Conservation (phyloP, 2,797 vertebrate species). For the Kryptolebias ocellatus region DNA sequence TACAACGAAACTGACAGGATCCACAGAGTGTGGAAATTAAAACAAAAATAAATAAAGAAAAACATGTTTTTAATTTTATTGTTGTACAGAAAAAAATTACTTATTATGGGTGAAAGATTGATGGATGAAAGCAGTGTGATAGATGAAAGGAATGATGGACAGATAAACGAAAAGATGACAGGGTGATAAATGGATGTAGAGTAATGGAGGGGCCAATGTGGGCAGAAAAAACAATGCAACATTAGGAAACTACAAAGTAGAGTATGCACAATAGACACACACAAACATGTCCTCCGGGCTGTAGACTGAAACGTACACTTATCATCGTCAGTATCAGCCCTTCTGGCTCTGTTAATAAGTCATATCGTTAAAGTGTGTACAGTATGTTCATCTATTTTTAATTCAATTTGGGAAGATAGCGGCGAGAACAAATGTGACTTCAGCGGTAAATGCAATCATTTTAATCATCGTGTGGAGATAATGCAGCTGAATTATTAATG, state of each 20-base stretch:
- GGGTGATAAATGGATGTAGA: conserved; percentile 10
- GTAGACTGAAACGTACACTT: conserved; percentile 42
- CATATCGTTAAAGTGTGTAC: conserved; percentile 50
- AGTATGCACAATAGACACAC: neutral
- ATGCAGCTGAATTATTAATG: conserved; percentile 71
- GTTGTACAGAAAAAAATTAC: neutral
- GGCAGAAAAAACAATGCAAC: conserved; percentile 13
- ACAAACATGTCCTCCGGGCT: conserved; percentile 23
- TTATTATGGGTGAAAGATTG: neutral
- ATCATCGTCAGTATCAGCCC: conserved; percentile 37
- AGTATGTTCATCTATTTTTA: conserved; percentile 64
- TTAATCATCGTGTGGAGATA: conserved; percentile 71
- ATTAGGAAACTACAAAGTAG: conserved; percentile 21
- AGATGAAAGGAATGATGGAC: conserved; percentile 10
- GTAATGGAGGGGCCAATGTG: conserved; percentile 11
- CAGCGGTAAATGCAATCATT: conserved; percentile 54
- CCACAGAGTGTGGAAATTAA: neutral
- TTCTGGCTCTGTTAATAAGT: conserved; percentile 60
- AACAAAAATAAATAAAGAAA: neutral
- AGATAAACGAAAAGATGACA: conserved; percentile 19
- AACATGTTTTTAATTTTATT: neutral
- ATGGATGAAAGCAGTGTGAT: conserved; percentile 6
- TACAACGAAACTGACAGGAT: too few species aligned
- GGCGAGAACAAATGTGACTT: conserved; percentile 38
- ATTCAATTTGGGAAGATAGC: conserved; percentile 59